Evolutionary conservation across 1,140 invertebrate genomes (phyloP).

Genomic region (Limonius californicus): DNA sequence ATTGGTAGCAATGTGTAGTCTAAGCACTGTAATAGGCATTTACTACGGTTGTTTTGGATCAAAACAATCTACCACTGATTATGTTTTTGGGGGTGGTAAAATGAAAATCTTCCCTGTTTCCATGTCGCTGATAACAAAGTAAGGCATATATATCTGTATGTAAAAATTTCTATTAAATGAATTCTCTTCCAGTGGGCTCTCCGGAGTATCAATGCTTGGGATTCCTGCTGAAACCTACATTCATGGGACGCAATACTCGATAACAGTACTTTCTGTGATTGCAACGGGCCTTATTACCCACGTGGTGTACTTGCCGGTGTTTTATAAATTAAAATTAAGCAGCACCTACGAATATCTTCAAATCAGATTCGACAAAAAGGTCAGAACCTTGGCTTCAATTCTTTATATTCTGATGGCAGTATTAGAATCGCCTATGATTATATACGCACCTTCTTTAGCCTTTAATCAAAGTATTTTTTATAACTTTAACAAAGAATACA

Average conservation of each 20-base stretch:
- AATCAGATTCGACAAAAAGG: slow-evolving; percentile 51
- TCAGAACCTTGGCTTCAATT: slow-evolving; percentile 57
- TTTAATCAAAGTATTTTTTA: slow-evolving; percentile 46
- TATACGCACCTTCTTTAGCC: slow-evolving; percentile 60
- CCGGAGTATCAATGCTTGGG: slow-evolving; percentile 63
- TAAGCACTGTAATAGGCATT: too few species aligned
- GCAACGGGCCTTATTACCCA: slow-evolving; percentile 59
- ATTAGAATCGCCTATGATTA: slow-evolving; percentile 55
- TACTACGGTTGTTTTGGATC: too few species aligned
- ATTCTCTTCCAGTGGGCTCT: too few species aligned
- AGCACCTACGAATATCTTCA: slow-evolving; percentile 69
- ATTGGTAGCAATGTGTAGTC: too few species aligned
- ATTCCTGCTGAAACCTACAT: slow-evolving; percentile 75
- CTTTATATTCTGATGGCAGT: slow-evolving; percentile 51
- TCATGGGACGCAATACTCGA: slow-evolving; percentile 65
- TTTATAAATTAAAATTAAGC: slow-evolving; percentile 69
- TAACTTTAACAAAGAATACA: too few species aligned
- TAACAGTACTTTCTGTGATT: slow-evolving; percentile 57
- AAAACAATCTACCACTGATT: too few species aligned
- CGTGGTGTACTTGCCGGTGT: slow-evolving; percentile 59
- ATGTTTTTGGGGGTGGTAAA: too few species aligned
- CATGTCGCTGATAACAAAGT: too few species aligned
- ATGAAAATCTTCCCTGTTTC: too few species aligned
- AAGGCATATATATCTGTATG: too few species aligned
- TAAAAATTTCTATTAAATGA: too few species aligned